Conservation (phyloP, 2,113 vertebrate genomes). For the Eidolon helvum region DNA sequence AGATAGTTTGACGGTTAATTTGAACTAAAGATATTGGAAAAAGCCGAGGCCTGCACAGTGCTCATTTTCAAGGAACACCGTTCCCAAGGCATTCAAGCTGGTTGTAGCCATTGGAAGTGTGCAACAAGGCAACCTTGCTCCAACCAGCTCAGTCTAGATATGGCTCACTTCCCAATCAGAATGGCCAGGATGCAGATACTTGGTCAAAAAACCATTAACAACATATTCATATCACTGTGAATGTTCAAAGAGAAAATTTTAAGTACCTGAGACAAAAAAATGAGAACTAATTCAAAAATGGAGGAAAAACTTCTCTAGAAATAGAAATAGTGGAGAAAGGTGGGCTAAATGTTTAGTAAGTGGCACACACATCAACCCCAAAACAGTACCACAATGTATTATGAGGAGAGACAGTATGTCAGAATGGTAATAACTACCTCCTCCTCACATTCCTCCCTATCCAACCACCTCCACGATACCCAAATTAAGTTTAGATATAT, state of each 20-base stretch:
- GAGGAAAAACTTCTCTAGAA: not conserved
- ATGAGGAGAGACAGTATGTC: not conserved
- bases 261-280: conserved; percentile 1
- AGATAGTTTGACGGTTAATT: not conserved
- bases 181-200: not conserved
- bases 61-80: not conserved
- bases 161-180: not conserved
- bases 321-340: not conserved
- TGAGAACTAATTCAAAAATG: not conserved
- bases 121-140: not conserved
- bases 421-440: not conserved
- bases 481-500: not conserved
- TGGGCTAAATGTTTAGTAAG: not conserved
- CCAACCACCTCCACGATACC: no score
- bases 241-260: not conserved
- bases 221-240: not conserved
- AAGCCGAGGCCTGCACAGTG: not conserved
- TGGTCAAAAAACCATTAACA: not conserved
- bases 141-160: not conserved
- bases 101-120: not conserved
- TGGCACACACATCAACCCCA: not conserved
- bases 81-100: not conserved
- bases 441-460: not conserved
- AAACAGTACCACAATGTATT: not conserved
- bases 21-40: not conserved